These are phyloP conservation scores for Phoenicopterus ruber DNA, from an alignment of 2,113 vertebrate genomes.

Conservation along the genomic window DNA sequence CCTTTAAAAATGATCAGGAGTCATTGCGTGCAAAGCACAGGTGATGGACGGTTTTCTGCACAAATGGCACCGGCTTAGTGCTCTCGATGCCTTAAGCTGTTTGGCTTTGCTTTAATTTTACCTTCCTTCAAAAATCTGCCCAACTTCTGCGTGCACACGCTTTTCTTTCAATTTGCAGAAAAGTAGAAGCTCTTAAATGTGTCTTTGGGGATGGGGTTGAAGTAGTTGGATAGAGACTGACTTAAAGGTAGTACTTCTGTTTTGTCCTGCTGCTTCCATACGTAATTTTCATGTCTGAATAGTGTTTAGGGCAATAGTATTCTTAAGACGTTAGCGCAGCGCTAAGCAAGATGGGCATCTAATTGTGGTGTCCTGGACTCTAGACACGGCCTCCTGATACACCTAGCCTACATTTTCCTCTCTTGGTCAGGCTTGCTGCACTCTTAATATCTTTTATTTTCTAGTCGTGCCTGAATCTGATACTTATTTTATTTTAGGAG, in stretches of 20 bases:
- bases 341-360: fast-evolving
- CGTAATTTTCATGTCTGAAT: background rate
- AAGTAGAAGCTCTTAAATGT: background rate
- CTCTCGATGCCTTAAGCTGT: background rate
- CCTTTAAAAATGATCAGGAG: background rate
- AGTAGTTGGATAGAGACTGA: background rate
- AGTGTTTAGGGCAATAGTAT: background rate
- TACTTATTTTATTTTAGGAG: background rate
- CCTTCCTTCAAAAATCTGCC: background rate
- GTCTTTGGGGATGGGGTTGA: background rate
- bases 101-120: background rate
- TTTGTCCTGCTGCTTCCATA: background rate
- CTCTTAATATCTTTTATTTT: background rate
- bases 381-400: background rate
- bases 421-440: too few species aligned
- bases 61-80: background rate
- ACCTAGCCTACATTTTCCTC: too few species aligned
- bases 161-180: background rate
- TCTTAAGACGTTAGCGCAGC: too few species aligned
- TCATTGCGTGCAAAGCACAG: fast-evolving
- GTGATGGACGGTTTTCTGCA: background rate
- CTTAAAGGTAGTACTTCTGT: background rate
- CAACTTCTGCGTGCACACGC: fast-evolving
- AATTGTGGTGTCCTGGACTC: background rate
- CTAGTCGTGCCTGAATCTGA: too few species aligned